Percentiles rank a stretch among this genome's conserved stretches.
Conservation (phyloP, 2,113 vertebrate species). For the Sterrhoptilus dennistouni region DNA sequence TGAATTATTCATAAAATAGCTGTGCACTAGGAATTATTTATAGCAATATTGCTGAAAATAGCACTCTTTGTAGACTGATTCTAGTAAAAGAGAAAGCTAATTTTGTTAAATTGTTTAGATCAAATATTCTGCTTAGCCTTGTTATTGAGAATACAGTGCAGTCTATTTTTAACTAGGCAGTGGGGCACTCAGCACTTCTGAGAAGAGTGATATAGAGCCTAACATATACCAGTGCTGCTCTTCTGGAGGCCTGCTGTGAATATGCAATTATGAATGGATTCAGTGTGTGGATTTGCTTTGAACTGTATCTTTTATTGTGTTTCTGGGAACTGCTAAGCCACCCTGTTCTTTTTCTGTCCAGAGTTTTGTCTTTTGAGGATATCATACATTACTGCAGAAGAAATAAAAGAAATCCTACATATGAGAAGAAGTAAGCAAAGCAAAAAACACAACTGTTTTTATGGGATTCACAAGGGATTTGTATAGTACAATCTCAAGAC, state of each 20-base stretch:
- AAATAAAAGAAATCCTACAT: background rate
- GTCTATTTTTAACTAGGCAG: background rate
- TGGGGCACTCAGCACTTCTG: background rate
- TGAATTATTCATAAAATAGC: slow-evolving; percentile 7
- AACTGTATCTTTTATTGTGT: background rate
- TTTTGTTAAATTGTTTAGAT: slow-evolving; percentile 3
- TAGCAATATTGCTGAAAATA: slow-evolving; percentile 19
- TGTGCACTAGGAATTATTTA: background rate
- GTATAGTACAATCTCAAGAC: background rate
- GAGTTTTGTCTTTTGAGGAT: background rate
- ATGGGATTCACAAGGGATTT: background rate
- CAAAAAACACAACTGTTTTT: background rate
- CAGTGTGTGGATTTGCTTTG: background rate
- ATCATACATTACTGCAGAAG: background rate
- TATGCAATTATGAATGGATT: background rate
- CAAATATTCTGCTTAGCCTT: background rate
- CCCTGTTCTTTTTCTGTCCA: background rate
- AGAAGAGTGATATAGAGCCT: background rate
- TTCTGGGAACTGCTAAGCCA: background rate
- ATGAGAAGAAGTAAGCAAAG: background rate
- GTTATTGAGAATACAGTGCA: background rate
- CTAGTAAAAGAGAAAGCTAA: background rate
- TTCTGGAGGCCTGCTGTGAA: background rate
- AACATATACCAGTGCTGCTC: background rate
- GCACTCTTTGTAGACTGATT: background rate